Percentiles rank a stretch among this genome's conserved stretches.
phyloP scores from a whole-genome alignment of 2,888 invertebrate genomes.

The Emmelina monodactyla region DNA sequence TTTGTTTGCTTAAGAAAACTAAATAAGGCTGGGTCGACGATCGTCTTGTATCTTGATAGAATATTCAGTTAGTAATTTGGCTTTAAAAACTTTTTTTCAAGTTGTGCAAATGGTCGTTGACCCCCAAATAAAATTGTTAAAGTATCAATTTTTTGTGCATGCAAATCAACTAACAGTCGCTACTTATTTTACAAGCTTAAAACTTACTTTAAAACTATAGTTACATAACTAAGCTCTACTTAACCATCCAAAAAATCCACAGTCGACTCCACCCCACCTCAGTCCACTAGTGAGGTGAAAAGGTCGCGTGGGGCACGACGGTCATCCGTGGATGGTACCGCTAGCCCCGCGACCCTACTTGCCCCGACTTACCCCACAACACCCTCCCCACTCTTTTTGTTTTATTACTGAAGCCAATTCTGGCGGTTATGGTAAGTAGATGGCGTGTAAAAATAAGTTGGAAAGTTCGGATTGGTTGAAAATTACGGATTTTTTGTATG shows the following conservation, averaged over 20 bases:
- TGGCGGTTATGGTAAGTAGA: constrained; percentile 3
- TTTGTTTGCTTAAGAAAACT: no score
- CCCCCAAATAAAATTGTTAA: no score
- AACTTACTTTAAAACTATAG: background rate
- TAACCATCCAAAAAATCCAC: background rate
- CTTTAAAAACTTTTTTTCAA: no score
- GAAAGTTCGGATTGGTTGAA: background rate
- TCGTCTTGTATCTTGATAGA: no score
- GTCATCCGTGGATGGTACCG: constrained; percentile 57
- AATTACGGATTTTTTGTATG: background rate
- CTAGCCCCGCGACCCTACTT: constrained; percentile 29
- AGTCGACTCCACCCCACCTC: background rate
- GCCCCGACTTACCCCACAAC: constrained; percentile 1
- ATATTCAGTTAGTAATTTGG: no score
- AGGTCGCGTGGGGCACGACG: constrained; percentile 54
- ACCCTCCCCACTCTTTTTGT: constrained; percentile 15
- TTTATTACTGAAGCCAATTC: constrained; percentile 4
- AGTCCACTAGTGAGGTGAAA: constrained; percentile 49
- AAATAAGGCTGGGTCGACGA: no score
- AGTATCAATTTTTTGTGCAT: no score
- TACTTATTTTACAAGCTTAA: no score
- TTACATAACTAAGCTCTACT: background rate
- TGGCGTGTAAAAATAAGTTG: background rate
- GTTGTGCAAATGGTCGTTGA: no score
- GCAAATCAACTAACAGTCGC: no score